Conservation (phyloP, 2,113 vertebrate species). For the Choloepus hoffmanni region DNA sequence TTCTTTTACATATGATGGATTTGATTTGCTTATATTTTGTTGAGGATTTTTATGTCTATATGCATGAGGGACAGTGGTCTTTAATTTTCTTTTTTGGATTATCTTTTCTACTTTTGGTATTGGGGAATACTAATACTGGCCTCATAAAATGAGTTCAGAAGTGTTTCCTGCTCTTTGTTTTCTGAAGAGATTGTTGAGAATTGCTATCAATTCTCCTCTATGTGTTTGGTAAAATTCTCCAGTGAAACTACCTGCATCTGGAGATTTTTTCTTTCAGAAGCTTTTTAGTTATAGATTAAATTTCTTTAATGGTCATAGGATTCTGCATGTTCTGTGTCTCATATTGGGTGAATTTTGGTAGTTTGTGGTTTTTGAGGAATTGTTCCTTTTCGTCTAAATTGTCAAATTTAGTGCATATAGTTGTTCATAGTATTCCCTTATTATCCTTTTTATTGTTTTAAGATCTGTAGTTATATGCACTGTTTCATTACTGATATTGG, state of each 20-base stretch:
- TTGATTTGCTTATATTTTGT: constrained; percentile 24
- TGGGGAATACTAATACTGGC: not conserved
- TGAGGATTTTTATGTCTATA: not conserved
- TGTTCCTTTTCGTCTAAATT: constrained; percentile 8
- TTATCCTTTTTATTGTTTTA: not conserved
- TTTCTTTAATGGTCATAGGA: constrained; percentile 13
- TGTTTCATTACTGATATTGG: not conserved
- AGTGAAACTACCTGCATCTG: not conserved
- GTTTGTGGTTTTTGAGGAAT: not conserved
- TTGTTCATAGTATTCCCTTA: not conserved
- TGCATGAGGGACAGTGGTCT: not conserved
- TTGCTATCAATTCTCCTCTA: not conserved
- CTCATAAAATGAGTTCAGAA: constrained; percentile 17
- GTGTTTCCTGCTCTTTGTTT: not conserved
- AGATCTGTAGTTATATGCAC: not conserved
- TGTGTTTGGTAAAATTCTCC: constrained; percentile 24
- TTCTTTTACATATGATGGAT: constrained; percentile 18
- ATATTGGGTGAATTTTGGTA: not conserved
- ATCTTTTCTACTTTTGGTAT: not conserved
- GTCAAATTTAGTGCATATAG: not conserved
- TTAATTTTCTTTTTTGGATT: not conserved
- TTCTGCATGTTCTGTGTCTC: constrained; percentile 20
- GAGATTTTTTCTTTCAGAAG: constrained; percentile 25
- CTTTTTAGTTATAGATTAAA: not conserved
- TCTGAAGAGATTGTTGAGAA: constrained; percentile 26